Percentiles rank a stretch among this genome's conserved stretches.
Conservation (phyloP, 2,797 vertebrate genomes). For the Epinephelus coioides region DNA sequence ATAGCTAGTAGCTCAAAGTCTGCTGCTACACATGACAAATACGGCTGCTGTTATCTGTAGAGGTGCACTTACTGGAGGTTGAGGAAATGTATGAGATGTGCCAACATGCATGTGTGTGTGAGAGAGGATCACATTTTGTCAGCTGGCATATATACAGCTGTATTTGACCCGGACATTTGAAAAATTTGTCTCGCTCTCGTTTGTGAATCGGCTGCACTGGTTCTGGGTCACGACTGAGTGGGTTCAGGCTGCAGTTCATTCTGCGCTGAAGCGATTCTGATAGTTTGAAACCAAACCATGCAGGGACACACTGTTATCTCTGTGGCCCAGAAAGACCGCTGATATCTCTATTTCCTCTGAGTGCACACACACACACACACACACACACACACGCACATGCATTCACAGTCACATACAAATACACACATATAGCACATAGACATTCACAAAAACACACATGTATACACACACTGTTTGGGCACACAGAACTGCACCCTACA, state of each 20-base stretch:
- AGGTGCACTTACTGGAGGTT: background rate
- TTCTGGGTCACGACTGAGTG: slow-evolving; percentile 22
- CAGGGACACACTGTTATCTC: slow-evolving; percentile 41
- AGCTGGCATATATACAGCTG: background rate
- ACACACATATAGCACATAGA: background rate
- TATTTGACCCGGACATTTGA: slow-evolving; percentile 11
- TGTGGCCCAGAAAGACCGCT: slow-evolving; percentile 26
- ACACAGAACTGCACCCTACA: background rate
- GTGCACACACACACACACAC: background rate
- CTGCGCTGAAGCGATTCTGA: slow-evolving; percentile 19
- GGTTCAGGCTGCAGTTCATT: slow-evolving; percentile 14
- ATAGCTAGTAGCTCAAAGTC: background rate
- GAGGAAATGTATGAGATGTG: slow-evolving; percentile 2
- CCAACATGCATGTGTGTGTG: background rate
- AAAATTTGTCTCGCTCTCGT: background rate
- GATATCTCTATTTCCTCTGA: slow-evolving; percentile 42
- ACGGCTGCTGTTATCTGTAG: slow-evolving; percentile 11
- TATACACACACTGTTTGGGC: background rate
- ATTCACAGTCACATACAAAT: background rate
- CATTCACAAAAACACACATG: background rate
- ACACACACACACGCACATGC: background rate
- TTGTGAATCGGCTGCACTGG: background rate
- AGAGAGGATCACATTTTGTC: slow-evolving; percentile 6
- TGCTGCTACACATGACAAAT: background rate
- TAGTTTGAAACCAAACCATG: slow-evolving; percentile 39